phyloP scores from a whole-genome alignment of 2,113 vertebrate genomes.

The Tychaedon coryphoeus region DNA sequence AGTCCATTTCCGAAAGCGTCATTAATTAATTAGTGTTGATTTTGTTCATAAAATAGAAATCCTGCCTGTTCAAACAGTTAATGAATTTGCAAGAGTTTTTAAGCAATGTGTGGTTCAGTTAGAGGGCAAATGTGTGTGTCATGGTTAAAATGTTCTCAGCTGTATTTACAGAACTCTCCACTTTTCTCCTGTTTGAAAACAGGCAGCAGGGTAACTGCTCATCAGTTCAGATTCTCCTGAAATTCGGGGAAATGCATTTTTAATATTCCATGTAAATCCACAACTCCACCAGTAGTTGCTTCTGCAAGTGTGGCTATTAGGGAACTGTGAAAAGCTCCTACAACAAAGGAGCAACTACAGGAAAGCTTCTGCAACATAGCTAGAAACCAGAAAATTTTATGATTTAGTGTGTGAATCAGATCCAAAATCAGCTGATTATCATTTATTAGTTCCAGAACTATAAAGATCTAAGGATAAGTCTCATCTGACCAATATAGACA shows the following conservation, averaged over 20 bases:
- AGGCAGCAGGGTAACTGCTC: background rate
- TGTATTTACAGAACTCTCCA: background rate
- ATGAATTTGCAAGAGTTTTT: background rate
- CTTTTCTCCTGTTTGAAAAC: background rate
- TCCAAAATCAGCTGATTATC: background rate
- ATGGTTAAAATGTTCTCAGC: background rate
- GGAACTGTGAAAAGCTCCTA: background rate
- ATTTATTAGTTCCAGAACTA: background rate
- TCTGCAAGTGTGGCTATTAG: fast-evolving
- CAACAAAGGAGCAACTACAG: background rate
- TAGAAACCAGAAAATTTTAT: background rate
- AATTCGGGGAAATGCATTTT: background rate
- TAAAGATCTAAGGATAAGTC: background rate
- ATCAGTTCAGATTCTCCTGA: background rate
- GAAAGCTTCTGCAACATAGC: background rate
- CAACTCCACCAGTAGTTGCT: background rate
- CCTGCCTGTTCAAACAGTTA: background rate
- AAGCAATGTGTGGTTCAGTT: background rate
- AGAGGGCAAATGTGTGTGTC: background rate
- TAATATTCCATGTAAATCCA: background rate
- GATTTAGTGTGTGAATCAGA: background rate
- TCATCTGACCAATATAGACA: background rate
- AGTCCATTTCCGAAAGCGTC: background rate
- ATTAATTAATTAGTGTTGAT: background rate
- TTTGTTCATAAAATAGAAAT: background rate